Base-by-base conservation (phyloP, 2,113 vertebrate genomes). In the Ondatra zibethicus region DNA sequence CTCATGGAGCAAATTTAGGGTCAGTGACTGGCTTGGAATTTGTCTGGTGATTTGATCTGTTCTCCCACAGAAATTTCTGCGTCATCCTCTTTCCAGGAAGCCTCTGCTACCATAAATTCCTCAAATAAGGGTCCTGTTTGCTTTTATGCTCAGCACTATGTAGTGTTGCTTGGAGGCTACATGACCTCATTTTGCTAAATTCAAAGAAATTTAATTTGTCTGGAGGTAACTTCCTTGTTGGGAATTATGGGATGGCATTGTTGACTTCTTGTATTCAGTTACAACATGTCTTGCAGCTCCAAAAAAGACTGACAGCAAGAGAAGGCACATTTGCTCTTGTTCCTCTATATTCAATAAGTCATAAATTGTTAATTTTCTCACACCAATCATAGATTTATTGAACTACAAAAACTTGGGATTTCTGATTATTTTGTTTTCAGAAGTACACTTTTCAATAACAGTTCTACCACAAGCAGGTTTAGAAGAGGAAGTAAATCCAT, bases 161-260 rank as follows among this genome's bases (percentile, higher is more conserved):
- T 81, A 42, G 7, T 75, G 16, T 76, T 75, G 0, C 47, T 93
- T 97, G 88, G 68, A 86, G 61, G 76, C 93, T 70, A 4, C 63
- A 68, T 2, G 2, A 63, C 70, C 63, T 96, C 96, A 90, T 88
- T 96, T 86, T 58, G 82, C 45, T 72, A 93, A 97, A 75, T 97
- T 94, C 89, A 86, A 58, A 93, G 93, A 17, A 63, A 3, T 39
- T 92, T 88, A 21, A 21, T 78, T 86, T 93, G 73, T 97, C 88
- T 95, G 55, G 55, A 91, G 86, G 93, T 86, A 93, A 76, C 95
- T 29, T 63, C 89, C 89, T 97, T 97, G 89, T 88, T 36, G 42
- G 73, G 47, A 89, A 97, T 95, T 96, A 89, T 93, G 68, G 78
- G 92, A 86, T 89, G 89, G 86, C 92, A 68, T 96, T 96, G 88